These are phyloP conservation scores for Himalopsyche kuldschensis DNA, from an alignment of 2,888 invertebrate genomes.

Conservation along the genomic window DNA sequence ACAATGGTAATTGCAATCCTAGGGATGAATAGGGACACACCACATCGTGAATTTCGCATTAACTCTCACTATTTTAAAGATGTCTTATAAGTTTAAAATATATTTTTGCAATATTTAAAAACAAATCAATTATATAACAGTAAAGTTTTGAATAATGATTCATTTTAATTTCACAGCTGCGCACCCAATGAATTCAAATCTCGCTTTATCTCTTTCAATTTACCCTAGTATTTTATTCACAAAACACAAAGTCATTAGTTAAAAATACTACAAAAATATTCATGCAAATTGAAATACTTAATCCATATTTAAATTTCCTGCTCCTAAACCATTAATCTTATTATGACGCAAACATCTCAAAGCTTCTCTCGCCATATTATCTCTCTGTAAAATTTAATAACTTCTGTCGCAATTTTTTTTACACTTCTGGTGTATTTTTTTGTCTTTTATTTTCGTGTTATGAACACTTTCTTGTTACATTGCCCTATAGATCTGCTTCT, in stretches of 20 bases:
- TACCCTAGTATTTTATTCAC: not conserved
- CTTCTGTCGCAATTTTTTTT: not conserved
- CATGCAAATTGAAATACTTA: not conserved
- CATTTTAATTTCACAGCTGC: no score
- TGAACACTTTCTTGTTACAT: not conserved
- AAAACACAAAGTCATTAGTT: not conserved
- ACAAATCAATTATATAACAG: no score
- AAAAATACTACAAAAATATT: not conserved
- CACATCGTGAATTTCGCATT: no score
- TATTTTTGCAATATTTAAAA: no score
- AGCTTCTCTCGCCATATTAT: not conserved
- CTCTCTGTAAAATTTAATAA: slow-evolving; percentile 4
- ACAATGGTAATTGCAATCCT: no score
- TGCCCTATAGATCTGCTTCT: not conserved
- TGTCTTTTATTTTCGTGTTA: not conserved
- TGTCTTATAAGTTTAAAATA: no score
- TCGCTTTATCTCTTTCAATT: not conserved
- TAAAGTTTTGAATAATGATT: no score
- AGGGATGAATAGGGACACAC: no score
- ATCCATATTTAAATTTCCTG: not conserved
- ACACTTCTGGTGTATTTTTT: not conserved
- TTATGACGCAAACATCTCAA: not conserved
- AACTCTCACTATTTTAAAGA: no score
- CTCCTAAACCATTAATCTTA: not conserved
- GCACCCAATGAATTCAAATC: not conserved